Percentiles rank a stretch among this genome's conserved stretches.
phyloP scores from a whole-genome alignment of 2,797 vertebrate genomes.

The Falco columbarius region DNA sequence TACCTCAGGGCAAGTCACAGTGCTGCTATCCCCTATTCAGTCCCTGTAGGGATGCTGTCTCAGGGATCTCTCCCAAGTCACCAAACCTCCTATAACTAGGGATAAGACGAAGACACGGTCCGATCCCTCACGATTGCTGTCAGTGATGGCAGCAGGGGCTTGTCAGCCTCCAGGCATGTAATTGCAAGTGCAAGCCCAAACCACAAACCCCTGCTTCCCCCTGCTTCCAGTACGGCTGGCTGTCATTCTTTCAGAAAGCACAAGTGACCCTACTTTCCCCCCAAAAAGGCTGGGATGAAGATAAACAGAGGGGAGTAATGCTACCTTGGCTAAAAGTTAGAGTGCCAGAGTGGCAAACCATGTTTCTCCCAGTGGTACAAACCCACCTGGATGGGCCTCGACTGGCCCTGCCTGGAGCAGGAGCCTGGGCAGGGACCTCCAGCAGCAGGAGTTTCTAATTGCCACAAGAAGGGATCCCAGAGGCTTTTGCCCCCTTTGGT shows the following conservation, averaged over 20 bases:
- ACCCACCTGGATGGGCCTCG: fast-evolving
- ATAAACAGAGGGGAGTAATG: background rate
- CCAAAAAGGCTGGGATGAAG: background rate
- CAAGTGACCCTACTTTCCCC: background rate
- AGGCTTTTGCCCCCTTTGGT: background rate
- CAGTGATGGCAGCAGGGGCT: background rate
- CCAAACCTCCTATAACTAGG: background rate
- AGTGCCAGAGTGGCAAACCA: fast-evolving
- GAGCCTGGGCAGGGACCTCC: background rate
- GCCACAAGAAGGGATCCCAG: background rate
- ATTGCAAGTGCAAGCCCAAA: background rate
- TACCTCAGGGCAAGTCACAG: background rate
- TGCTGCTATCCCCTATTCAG: background rate
- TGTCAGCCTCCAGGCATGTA: fast-evolving
- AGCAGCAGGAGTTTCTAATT: background rate
- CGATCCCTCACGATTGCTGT: fast-evolving
- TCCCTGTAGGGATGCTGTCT: background rate
- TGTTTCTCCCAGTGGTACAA: background rate
- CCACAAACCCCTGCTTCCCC: background rate
- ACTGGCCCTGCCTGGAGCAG: background rate
- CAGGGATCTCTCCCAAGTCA: background rate
- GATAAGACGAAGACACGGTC: background rate
- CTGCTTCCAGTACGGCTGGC: background rate
- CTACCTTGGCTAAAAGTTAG: background rate
- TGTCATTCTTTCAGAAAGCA: background rate